Percentiles rank a stretch among this genome's conserved stretches.
Evolutionary conservation across 2,113 vertebrate genomes (phyloP).

Genomic region (Sphyrna mokarran): DNA sequence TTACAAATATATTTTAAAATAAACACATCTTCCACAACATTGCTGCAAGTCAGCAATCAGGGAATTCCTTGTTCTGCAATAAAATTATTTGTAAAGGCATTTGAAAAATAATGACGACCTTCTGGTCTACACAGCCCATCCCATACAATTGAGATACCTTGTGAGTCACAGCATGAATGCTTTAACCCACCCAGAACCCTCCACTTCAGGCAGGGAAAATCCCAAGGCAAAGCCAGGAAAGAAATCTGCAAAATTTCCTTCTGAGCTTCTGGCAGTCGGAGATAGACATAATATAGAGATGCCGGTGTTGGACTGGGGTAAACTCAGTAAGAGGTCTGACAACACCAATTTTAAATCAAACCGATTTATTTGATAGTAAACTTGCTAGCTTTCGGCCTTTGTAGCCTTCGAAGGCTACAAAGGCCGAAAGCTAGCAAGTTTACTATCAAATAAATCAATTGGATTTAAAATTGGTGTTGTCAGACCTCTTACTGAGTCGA

Average conservation of each 20-base stretch:
- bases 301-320: too few relatives aligned
- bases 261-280: background rate
- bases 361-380: too few relatives aligned
- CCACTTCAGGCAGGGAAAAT: background rate
- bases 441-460: too few relatives aligned
- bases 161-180: background rate
- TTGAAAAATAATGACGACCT: background rate
- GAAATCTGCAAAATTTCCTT: background rate
- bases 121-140: background rate
- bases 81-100: background rate
- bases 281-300: too few relatives aligned
- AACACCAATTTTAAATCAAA: too few relatives aligned
- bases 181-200: background rate
- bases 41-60: background rate
- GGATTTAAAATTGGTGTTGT: too few relatives aligned
- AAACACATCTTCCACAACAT: background rate
- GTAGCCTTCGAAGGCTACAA: too few relatives aligned
- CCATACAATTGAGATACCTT: background rate
- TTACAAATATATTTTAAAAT: background rate
- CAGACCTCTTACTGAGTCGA: too few relatives aligned
- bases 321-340: too few relatives aligned
- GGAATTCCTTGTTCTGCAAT: background rate
- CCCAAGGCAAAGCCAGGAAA: background rate
- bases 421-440: too few relatives aligned
- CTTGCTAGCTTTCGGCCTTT: too few relatives aligned